These are phyloP conservation scores for Saxicola maurus DNA, from an alignment of 2,797 vertebrate species.

Conservation along the genomic window DNA sequence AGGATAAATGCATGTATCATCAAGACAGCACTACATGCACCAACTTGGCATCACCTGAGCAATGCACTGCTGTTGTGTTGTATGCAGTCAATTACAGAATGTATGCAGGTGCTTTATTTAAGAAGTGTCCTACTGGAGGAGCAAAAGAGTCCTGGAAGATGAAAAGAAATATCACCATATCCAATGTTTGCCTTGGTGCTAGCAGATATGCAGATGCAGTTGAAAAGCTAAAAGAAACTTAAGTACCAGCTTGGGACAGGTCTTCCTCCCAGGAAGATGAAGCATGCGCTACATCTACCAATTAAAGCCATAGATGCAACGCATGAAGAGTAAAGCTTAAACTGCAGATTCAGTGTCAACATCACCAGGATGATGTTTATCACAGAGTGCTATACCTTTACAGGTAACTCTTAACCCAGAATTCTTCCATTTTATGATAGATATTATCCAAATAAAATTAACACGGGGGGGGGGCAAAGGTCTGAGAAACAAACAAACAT, in stretches of 20 bases:
- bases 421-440: not conserved
- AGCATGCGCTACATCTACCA: not conserved
- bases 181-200: not conserved
- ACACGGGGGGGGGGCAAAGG: accelerated
- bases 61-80: not conserved
- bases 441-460: not conserved
- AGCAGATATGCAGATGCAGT: not conserved
- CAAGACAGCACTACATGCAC: not conserved
- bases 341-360: not conserved
- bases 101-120: not conserved
- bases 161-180: not conserved
- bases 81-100: not conserved
- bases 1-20: not conserved
- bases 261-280: not conserved
- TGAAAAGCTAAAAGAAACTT: not conserved
- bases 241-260: not conserved
- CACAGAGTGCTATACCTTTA: not conserved
- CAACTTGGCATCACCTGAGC: not conserved
- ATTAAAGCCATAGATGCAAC: not conserved
- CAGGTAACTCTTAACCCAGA: not conserved
- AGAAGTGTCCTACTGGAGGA: not conserved
- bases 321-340: not conserved
- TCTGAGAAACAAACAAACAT: not conserved
- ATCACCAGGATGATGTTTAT: not conserved
- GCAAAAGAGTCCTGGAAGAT: not conserved